A percentile compares a stretch with the other conserved stretches of the same genome.
phyloP scores from a whole-genome alignment of 2,113 vertebrate genomes.

The Lampris megalopsis region DNA sequence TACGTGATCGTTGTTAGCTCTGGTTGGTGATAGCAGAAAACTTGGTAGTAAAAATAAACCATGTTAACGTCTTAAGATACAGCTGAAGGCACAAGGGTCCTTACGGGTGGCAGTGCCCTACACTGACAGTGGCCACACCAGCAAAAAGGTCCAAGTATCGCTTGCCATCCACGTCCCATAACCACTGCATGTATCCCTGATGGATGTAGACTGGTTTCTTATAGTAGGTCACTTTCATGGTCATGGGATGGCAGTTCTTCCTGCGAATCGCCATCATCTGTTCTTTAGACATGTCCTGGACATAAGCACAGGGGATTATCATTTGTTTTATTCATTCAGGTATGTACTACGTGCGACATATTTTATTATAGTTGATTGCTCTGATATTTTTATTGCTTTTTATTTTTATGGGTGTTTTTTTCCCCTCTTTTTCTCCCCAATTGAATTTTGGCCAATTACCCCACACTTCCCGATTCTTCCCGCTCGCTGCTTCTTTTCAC shows the following conservation, averaged over 20 bases:
- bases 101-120: slow-evolving; percentile 98
- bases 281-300: slow-evolving; percentile 82
- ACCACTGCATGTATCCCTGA: slow-evolving; percentile 95
- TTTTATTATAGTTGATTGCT: neutral
- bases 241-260: slow-evolving; percentile 80
- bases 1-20: too few species aligned
- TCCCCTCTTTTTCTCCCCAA: too few species aligned
- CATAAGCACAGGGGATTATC: neutral
- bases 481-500: too few species aligned
- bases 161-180: slow-evolving; percentile 90
- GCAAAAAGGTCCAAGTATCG: slow-evolving; percentile 95
- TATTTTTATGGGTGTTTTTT: neutral
- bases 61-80: too few species aligned
- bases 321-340: neutral
- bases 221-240: slow-evolving; percentile 80
- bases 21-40: too few species aligned
- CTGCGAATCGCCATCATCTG: slow-evolving; percentile 83
- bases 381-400: neutral
- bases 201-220: slow-evolving; percentile 88
- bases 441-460: too few species aligned
- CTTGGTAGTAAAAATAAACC: too few species aligned
- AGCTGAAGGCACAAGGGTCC: slow-evolving; percentile 36
- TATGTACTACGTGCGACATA: too few species aligned
- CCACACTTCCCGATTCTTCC: too few species aligned
- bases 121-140: slow-evolving; percentile 91